Evolutionary conservation across 2,888 invertebrate genomes (phyloP), one percentile per base, ranked within the genome.

Genomic region (Leptopilina myrica): DNA sequence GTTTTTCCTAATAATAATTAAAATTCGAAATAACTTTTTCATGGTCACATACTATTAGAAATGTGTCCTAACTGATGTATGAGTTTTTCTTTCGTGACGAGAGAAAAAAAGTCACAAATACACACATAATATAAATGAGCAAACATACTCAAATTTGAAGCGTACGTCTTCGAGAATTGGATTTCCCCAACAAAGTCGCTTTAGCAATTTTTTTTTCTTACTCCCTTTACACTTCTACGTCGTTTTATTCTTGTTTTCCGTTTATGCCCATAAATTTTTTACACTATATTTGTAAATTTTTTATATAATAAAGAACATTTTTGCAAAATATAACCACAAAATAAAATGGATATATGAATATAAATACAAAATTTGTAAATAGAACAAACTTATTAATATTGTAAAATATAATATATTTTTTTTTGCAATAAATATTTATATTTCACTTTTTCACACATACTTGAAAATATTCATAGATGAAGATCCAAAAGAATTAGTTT

Each of bases 71-170:
- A 15, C 59, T n/a, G 59, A 59, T 15, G 15, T 59, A 14, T n/a
- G 15, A 15, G 14, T 59, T 59, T 59, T 59, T 59, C 59, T 15
- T 15, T 59, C 59, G 59, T 59, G 59, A 59, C n/a, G 15, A n/a
- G n/a, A 56, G 15, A 59, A 59, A 59, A 59, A 59, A 15, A 59
- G 59, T 59, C 49, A 49, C 59, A 59, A n/a, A 59, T n/a, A 59
- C 59, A 59, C n/a, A 59, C n/a, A 59, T 4, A n/a, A 59, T 15
- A n/a, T 59, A n/a, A n/a, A 8, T 43, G 43, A 43, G 43, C 43
- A 43, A 33, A 33, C 14, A 12, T n/a, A 56, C 5, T 59, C 59
- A 5, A 59, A 15, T 59, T 59, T 59, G n/a, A 59, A 8, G 7
- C 59, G 59, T 15, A 15, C n/a, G 8, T 15, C 15, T 15, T 15